Base-by-base conservation (phyloP, 2,888 invertebrate genomes). In the Agapetus fuscipes region DNA sequence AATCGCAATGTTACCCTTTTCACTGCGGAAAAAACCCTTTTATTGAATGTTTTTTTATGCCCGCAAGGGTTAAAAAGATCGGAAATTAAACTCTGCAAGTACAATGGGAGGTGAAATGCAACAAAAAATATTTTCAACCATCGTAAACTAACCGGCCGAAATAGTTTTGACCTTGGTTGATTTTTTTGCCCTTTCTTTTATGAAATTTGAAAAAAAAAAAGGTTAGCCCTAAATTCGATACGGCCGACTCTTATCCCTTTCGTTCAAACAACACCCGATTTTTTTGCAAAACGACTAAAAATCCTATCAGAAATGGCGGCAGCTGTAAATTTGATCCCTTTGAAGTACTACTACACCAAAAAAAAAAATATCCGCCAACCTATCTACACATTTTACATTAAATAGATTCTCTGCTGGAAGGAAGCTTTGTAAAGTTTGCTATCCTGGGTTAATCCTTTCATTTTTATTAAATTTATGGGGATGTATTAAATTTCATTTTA, bases 181-280 rank as follows among this genome's bases (percentile, higher is more conserved):
- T 30, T 39, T 25, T 37, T 27, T 33, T 43, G 34, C 37, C 34
- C 17, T 12, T 30, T 30, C 11, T 36, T 17, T 34, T 30, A 41
- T 20, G 20, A 41, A 30, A 12, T 27, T 29, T 27, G 28, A 24
- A 28, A 35, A 15, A 43, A 43, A 39, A 45, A 45, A 41, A 34
- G 36, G 30, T 33, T 35, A 43, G 37, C 43, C 40, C 37, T 35
- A 39, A 44, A 47, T 47, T 42, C 29, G 47, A 43, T 41, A 37
- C 41, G 46, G 17, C 36, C 44, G 44, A 47, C 47, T 44, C 47
- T 43, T 38, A 38, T 43, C 46, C 46, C 46, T 47, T 47, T 47
- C 43, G 41, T 28, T 36, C 27, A 31, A 30, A 31, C 29, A 32
- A 30, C 30, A 31, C n/a, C n/a, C n/a, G 16, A 30, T 38, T 39